These are phyloP conservation scores for Spodoptera exigua DNA, from an alignment of 2,888 invertebrate species.

Conservation along the genomic window DNA sequence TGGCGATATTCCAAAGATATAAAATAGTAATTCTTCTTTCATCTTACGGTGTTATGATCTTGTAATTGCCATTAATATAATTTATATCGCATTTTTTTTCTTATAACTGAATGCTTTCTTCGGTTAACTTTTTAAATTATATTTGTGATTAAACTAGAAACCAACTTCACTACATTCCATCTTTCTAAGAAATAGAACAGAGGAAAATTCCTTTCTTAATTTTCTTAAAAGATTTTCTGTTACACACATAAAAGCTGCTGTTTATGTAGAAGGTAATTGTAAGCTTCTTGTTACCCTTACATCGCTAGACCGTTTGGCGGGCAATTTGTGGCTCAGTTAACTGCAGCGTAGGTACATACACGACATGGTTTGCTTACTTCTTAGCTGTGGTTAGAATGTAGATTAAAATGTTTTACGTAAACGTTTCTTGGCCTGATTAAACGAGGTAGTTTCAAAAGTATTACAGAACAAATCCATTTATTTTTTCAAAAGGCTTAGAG, in stretches of 20 bases:
- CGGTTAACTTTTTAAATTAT: too few species aligned
- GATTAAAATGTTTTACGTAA: conserved; percentile 37
- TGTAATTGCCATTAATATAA: too few species aligned
- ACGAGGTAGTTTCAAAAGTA: conserved; percentile 5
- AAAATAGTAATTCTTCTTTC: too few species aligned
- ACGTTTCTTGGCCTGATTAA: conserved; percentile 12
- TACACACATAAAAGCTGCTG: conserved; percentile 13
- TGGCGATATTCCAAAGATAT: too few species aligned
- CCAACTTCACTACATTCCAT: too few species aligned
- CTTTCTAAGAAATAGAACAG: too few species aligned
- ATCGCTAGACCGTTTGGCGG: conserved; percentile 41
- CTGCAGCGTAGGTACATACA: conserved; percentile 30
- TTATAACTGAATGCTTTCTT: too few species aligned
- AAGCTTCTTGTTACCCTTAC: conserved; percentile 32
- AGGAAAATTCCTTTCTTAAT: too few species aligned
- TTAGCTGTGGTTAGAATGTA: conserved; percentile 35
- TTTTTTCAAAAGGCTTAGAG: too few species aligned
- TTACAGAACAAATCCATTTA: neutral
- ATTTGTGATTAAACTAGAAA: too few species aligned
- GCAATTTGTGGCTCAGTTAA: conserved; percentile 51
- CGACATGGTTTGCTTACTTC: conserved; percentile 30
- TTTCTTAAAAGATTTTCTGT: conserved; percentile 1
- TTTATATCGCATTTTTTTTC: too few species aligned
- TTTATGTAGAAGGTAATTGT: conserved; percentile 32
- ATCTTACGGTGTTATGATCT: too few species aligned